A percentile compares a stretch with the other conserved stretches of the same genome.
Conservation (phyloP, 23 tunicate genomes). For the Diplosoma virens region DNA sequence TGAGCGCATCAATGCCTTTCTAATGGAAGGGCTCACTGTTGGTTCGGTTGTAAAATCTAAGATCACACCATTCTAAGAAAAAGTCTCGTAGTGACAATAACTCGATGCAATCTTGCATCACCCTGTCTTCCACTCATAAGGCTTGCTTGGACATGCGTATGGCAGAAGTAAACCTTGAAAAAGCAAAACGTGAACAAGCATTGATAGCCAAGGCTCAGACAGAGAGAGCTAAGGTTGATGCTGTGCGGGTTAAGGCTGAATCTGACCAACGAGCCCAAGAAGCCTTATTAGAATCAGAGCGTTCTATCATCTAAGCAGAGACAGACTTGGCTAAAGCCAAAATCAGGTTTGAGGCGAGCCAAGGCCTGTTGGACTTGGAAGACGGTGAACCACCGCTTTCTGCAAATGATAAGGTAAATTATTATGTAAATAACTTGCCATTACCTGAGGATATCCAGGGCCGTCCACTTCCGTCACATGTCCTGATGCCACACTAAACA, state of each 20-base stretch:
- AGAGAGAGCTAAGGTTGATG: too few relatives aligned
- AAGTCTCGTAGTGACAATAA: background rate
- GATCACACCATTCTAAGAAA: background rate
- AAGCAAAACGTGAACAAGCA: background rate
- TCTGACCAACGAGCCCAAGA: background rate
- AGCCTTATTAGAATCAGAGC: too few relatives aligned
- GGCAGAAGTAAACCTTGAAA: constrained; percentile 1
- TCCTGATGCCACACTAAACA: too few relatives aligned
- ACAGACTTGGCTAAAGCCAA: background rate
- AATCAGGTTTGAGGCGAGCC: background rate
- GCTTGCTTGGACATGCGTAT: background rate
- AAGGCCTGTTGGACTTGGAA: constrained; percentile 7
- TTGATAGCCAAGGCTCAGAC: background rate
- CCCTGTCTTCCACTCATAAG: background rate
- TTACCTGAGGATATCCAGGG: too few relatives aligned
- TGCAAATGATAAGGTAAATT: background rate
- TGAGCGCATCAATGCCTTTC: background rate
- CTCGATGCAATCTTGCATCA: background rate
- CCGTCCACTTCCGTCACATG: too few relatives aligned
- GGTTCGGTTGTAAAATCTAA: background rate
- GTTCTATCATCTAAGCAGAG: background rate
- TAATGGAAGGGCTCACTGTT: background rate
- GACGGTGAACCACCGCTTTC: constrained; percentile 5
- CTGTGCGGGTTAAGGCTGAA: constrained; percentile 3
- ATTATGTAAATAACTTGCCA: background rate